These are phyloP conservation scores for Creontiades dilutus DNA, from an alignment of 2,888 invertebrate genomes.

Conservation along the genomic window DNA sequence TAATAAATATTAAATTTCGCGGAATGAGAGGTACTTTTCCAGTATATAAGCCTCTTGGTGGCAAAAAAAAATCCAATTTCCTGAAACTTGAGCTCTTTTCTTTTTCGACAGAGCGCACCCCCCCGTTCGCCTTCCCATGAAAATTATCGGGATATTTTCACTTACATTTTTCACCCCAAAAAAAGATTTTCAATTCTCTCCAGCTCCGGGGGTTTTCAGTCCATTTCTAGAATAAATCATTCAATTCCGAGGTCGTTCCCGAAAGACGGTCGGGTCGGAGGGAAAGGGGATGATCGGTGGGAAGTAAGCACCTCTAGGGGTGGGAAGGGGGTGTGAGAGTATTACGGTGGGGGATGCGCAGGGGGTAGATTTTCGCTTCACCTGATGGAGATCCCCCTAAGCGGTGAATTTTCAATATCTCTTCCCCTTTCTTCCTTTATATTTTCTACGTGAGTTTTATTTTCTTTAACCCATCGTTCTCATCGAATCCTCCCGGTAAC, in stretches of 20 bases:
- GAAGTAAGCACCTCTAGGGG: background rate
- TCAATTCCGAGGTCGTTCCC: background rate
- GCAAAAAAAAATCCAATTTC: constrained; percentile 8
- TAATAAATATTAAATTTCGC: constrained; percentile 13
- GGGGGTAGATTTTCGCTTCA: constrained; percentile 7
- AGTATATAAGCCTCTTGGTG: constrained; percentile 1
- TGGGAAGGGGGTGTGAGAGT: background rate
- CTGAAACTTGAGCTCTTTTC: constrained; percentile 33
- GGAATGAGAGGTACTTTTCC: background rate
- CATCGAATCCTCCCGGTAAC: background rate
- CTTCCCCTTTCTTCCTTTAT: background rate
- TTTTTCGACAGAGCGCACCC: background rate
- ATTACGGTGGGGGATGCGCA: too few relatives aligned
- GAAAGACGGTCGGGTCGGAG: background rate
- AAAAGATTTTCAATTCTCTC: background rate
- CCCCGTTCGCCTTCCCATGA: background rate
- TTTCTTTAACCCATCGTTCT: background rate
- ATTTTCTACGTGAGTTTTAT: constrained; percentile 4
- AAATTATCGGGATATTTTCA: constrained; percentile 23
- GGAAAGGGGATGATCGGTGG: background rate
- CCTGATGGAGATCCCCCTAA: background rate
- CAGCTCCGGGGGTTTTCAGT: background rate
- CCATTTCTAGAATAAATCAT: constrained; percentile 36
- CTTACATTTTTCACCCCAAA: constrained; percentile 1
- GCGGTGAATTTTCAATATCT: constrained; percentile 23